Percentiles rank a stretch among this genome's conserved stretches.
Evolutionary conservation across 1,140 invertebrate species (phyloP).

Genomic region (Lasaia peninsularis): DNA sequence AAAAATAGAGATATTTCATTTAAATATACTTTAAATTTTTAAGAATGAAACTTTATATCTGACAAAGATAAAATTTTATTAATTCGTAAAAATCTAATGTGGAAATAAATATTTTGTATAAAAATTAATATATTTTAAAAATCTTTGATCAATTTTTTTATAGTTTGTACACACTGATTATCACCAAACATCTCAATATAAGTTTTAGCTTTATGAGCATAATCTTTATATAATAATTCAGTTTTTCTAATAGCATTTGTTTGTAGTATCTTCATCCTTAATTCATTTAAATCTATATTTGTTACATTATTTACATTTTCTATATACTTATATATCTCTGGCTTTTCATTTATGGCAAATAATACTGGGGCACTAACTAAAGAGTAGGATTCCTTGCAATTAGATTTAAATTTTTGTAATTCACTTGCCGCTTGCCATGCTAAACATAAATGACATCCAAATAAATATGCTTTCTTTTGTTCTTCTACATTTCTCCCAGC

Average conservation of each 20-base stretch:
- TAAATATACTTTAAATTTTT: no score
- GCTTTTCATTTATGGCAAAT: constrained; percentile 84
- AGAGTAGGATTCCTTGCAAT: constrained; percentile 77
- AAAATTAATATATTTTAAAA: constrained; percentile 28
- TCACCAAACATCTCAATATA: constrained; percentile 57
- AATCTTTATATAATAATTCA: constrained; percentile 42
- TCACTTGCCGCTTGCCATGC: constrained; percentile 88
- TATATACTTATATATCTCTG: constrained; percentile 80
- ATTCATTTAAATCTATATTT: constrained; percentile 80
- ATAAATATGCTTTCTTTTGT: constrained; percentile 85
- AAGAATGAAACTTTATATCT: no score
- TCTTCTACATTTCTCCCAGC: constrained; percentile 81
- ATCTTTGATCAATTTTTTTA: constrained; percentile 56
- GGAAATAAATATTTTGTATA: background rate
- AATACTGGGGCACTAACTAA: constrained; percentile 87
- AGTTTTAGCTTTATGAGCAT: constrained; percentile 50
- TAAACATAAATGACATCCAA: constrained; percentile 90
- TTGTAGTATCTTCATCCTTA: constrained; percentile 46
- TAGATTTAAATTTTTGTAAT: constrained; percentile 66
- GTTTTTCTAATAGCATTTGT: constrained; percentile 58
- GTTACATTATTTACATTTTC: constrained; percentile 80
- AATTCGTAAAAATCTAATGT: no score
- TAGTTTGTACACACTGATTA: constrained; percentile 46
- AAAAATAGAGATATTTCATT: no score
- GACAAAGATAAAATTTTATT: no score